Base-by-base conservation (phyloP, 23 tunicate species). In the Trididemnum clinides region DNA sequence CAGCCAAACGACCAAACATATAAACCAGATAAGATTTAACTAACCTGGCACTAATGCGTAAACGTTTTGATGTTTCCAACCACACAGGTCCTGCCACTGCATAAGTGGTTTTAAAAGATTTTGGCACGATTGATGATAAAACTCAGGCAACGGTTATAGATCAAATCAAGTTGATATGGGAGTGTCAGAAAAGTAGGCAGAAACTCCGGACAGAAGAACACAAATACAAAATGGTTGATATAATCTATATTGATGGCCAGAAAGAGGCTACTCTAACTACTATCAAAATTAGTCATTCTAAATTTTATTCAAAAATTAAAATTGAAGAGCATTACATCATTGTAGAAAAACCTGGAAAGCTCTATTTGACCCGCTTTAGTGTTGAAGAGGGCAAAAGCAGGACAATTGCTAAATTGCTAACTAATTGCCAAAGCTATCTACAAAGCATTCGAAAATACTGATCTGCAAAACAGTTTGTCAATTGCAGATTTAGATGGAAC, bases 31-130 rank as follows among this genome's bases (percentile, higher is more conserved):
- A 28, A 25, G 30, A 71, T 28, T 71, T 33, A 34, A 71, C 34
- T 19, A 71, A 71, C 36, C 7, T 71, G 6, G 37, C 39, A 25
- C 19, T 33, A 28, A 32, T 71, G 39, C 19, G 82, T 28, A 22
- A 76, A 5, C 22, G 69, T n/a, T 37, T 20, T 76, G 33, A 76
- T 33, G 33, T 76, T 27, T 36, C 66, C n/a, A 64, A 76, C 66
- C 82, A n/a, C n/a, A n/a, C n/a, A 12, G 66, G 82, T 36, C 64
- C 82, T 76, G 82, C 82, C 33, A 22, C 38, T 76, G 82, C 82
- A 20, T 35, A 64, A 4, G 33, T 28, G n/a, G 82, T 39, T 35
- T 76, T 38, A 39, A 39, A 76, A 76, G 82, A 76, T 76, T 28
- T 76, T 38, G 66, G 66, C n/a, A 36, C 20, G 37, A 36, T 76